Evolutionary conservation across 2,797 vertebrate species (phyloP), one percentile per base, ranked within the genome.

Genomic region (Argyrosomus regius): DNA sequence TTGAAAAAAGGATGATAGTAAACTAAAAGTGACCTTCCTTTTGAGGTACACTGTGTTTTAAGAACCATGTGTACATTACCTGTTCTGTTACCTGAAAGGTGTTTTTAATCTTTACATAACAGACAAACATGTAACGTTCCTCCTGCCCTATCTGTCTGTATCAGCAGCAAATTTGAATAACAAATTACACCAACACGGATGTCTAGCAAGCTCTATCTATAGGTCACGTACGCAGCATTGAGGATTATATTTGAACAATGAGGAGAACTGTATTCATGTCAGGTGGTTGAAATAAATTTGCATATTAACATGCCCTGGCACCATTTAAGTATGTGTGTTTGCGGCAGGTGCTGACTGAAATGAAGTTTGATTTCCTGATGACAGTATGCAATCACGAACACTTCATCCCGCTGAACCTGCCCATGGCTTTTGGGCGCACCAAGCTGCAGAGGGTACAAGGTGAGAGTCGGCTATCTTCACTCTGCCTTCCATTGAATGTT

Each of bases 321-420:
- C 8, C 35, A 39, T 39, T 39, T 39, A 39, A 45, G 3, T 13
- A 0, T 22, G 5, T 57, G 0, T 53, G 43, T 80, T 8, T 17
- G 17, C 17, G 4, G 3, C 89, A 99, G 98, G 94, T 96, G 65
- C 94, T 99, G 90, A 95, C 94, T 46, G 97, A 99, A 89, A 98
- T 99, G 95, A 99, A 99, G 82, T 98, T 99, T 92, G 97, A 99
- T 71, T 99, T 99, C 89, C 95, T 99, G 78, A 97, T 98, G 95
- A 95, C 96, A 0, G 70, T 98, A 83, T 98, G 97, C 64, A 98
- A 96, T 87, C 98, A 99, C 0, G 98, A 99, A 79, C 98, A 99
- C 93, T 99, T 97, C 93, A 98, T 99, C 88, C 98, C 98, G 43
- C 94, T 99, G 18, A 99, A 99, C 87, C 92, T 99, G 87, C 98